Conservation (phyloP, 2,888 invertebrate species). For the Rhyacophila evoluta region DNA sequence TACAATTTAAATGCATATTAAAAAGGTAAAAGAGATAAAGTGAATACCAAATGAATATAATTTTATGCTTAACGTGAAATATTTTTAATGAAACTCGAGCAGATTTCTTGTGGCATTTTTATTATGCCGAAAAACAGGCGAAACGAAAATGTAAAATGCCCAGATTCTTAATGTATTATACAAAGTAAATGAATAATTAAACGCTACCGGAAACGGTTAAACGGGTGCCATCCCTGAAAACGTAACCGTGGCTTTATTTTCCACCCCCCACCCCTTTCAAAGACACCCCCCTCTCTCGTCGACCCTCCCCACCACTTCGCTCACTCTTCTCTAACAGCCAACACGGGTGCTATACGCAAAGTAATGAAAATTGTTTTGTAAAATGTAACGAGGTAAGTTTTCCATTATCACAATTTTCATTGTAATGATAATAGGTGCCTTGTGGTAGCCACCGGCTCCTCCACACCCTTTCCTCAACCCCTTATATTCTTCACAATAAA, state of each 20-base stretch:
- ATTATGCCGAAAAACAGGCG: conserved; percentile 1
- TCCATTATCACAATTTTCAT: conserved; percentile 43
- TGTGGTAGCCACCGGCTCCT: conserved; percentile 23
- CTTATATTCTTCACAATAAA: background rate
- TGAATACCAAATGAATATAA: background rate
- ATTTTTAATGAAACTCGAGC: background rate
- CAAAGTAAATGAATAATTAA: conserved; percentile 22
- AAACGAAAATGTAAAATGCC: background rate
- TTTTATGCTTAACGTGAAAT: background rate
- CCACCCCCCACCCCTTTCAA: background rate
- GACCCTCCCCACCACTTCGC: background rate
- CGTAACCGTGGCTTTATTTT: conserved; percentile 15
- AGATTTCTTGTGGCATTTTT: conserved; percentile 19
- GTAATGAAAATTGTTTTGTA: conserved; percentile 48
- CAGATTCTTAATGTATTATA: conserved; percentile 2
- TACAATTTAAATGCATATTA: background rate
- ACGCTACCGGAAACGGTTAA: conserved; percentile 24
- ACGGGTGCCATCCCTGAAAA: conserved; percentile 15
- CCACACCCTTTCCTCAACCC: background rate
- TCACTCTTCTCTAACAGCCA: conserved; percentile 28
- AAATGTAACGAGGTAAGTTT: conserved; percentile 47
- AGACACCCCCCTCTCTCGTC: background rate
- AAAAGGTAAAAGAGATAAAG: background rate
- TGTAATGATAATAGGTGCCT: conserved; percentile 38
- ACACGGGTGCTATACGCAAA: conserved; percentile 38